Conservation (phyloP, 2,797 vertebrate genomes). For the Parotocinclus haroldoi region DNA sequence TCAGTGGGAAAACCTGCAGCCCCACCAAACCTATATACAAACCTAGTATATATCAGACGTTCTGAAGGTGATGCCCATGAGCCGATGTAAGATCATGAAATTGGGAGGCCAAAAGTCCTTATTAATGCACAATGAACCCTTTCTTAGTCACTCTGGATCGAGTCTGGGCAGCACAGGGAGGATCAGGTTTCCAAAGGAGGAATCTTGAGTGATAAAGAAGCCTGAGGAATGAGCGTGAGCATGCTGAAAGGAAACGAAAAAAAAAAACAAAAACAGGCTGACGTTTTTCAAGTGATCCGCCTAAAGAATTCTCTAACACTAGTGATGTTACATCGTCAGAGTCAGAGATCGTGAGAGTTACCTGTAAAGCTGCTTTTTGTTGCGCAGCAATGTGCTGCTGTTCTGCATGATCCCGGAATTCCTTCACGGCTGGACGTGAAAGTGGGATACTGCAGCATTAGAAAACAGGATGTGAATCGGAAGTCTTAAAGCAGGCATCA, state of each 20-base stretch:
- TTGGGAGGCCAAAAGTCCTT: background rate
- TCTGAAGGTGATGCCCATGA: too few relatives aligned
- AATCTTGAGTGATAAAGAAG: slow-evolving; percentile 98
- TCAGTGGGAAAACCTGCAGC: too few relatives aligned
- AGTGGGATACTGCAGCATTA: slow-evolving; percentile 74
- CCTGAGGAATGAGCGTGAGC: slow-evolving; percentile 93
- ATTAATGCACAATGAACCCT: background rate
- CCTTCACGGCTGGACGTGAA: slow-evolving; percentile 81
- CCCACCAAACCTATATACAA: too few relatives aligned
- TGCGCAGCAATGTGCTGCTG: slow-evolving; percentile 96
- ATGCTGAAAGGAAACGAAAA: slow-evolving; percentile 68
- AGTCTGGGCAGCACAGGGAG: slow-evolving; percentile 92
- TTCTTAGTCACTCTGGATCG: slow-evolving; percentile 74
- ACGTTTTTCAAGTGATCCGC: too few relatives aligned
- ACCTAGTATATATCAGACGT: too few relatives aligned
- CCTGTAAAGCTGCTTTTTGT: slow-evolving; percentile 96
- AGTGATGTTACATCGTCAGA: too few relatives aligned
- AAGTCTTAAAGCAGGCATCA: too few relatives aligned
- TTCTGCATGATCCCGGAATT: slow-evolving; percentile 91
- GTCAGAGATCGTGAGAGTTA: background rate
- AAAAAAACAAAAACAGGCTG: too few relatives aligned
- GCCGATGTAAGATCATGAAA: too few relatives aligned
- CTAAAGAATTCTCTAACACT: too few relatives aligned
- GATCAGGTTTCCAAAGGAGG: slow-evolving; percentile 96
- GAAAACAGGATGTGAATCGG: too few relatives aligned